Evolutionary conservation across 1,140 invertebrate species (phyloP).

Genomic region (Apocrypta bakeri): DNA sequence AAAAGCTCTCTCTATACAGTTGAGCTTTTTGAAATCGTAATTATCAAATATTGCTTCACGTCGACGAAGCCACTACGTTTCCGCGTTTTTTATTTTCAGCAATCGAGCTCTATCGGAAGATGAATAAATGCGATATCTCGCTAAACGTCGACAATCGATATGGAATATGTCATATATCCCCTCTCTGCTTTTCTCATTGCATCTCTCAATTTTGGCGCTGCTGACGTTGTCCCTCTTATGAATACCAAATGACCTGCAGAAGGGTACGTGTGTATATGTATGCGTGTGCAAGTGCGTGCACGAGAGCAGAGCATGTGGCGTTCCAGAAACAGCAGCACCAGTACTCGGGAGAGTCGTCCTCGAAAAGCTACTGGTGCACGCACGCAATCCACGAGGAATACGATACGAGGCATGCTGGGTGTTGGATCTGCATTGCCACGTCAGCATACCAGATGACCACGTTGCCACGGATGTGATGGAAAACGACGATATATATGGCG

Average conservation of each 20-base stretch:
- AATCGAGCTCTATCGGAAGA: not conserved
- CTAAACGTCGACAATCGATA: slow-evolving; percentile 72
- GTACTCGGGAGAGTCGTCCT: not conserved
- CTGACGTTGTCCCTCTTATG: slow-evolving; percentile 60
- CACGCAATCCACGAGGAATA: slow-evolving; percentile 22
- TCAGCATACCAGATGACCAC: slow-evolving; percentile 41
- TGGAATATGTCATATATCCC: slow-evolving; percentile 54
- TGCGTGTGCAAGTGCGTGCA: not conserved
- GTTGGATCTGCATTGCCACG: slow-evolving; percentile 9
- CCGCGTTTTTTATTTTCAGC: not conserved
- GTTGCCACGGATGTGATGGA: slow-evolving; percentile 1
- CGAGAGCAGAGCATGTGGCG: not conserved
- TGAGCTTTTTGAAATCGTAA: slow-evolving; percentile 19
- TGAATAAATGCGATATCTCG: slow-evolving; percentile 47
- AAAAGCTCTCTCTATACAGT: not conserved
- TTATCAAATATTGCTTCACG: not conserved
- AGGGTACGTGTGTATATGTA: not conserved
- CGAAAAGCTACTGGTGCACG: not conserved
- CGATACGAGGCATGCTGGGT: not conserved
- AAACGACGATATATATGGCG: not conserved
- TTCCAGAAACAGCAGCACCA: not conserved
- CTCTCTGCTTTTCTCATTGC: slow-evolving; percentile 61
- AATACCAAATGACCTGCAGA: slow-evolving; percentile 67
- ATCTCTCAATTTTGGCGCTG: slow-evolving; percentile 70
- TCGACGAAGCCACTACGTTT: not conserved